Evolutionary conservation across 2,888 invertebrate genomes (phyloP).

Genomic region (Prosopocoilus inquinatus): DNA sequence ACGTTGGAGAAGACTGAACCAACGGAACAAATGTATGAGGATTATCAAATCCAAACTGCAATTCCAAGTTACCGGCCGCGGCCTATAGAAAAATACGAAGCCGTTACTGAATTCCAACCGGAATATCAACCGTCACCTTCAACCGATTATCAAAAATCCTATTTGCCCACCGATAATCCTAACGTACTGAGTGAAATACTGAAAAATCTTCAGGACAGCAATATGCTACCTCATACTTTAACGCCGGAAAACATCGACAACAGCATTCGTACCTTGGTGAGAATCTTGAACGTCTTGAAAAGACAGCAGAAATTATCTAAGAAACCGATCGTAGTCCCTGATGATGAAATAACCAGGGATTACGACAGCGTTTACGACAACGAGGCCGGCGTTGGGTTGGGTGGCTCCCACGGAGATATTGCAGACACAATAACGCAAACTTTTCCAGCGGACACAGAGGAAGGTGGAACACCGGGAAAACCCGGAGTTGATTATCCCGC

Average conservation of each 20-base stretch:
- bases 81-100: conserved; percentile 11
- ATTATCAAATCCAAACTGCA: no score
- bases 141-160: conserved; percentile 20
- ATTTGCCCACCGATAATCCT: not conserved
- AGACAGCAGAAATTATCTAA: conserved; percentile 47
- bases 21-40: no score
- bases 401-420: conserved; percentile 33
- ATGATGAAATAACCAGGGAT: conserved; percentile 24
- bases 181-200: conserved; percentile 49
- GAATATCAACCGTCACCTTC: conserved; percentile 7
- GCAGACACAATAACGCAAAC: conserved; percentile 36
- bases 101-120: conserved; percentile 5
- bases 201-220: conserved; percentile 71
- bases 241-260: conserved; percentile 76
- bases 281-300: conserved; percentile 70
- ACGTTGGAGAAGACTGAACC: no score
- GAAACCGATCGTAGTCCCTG: conserved; percentile 47
- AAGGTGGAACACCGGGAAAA: conserved; percentile 63
- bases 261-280: conserved; percentile 73
- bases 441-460: conserved; percentile 53
- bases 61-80: not conserved
- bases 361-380: conserved; percentile 37
- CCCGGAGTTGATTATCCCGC: conserved; percentile 82
- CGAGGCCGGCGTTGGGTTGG: conserved; percentile 38
- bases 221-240: conserved; percentile 72